Base-by-base conservation (phyloP, 2,113 vertebrate species). In the Gymnarchus niloticus region DNA sequence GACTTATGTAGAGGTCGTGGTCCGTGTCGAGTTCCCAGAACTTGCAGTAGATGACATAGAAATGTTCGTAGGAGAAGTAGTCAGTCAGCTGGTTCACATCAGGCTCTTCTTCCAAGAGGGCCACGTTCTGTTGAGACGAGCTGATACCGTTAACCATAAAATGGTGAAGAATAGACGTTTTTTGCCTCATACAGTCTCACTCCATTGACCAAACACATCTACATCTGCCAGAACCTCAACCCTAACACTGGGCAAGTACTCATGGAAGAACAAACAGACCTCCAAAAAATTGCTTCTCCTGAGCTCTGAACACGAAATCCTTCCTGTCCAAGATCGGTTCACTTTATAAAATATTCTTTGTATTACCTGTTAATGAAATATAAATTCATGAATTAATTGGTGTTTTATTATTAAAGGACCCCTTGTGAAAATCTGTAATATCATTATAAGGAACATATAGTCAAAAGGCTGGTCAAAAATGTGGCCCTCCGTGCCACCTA, bases 41-140 rank as follows among this genome's bases (percentile, higher is more conserved):
- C 92, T 99, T 99, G 92, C 97, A 99, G 91, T 99, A 99, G 89
- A 99, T 98, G 52, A 99, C 97, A 14, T 99, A 99, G 91, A 99
- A 99, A 88, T 99, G 97, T 91, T 99, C 97, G 5, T 99, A 99
- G 76, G 97, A 99, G 94, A 99, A 99, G 90, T 95, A 99, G n/a
- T 99, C 97, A 0, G 96, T 97, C 89, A 98, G 92, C 93, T 98
- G 97, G 93, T 99, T 99, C 88, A 99, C 96, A 87, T 99, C 97
- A 1, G 96, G 92, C 88, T 98, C 97, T 57, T 96, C 95, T 90
- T 99, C 97, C 92, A 99, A 92, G 87, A 98, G 91, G 0, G 94
- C 94, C 88, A 99, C 94, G 21, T 97, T 96, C 97, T 99, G 89
- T 48, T 44, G 73, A 37, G 84, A 10, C n/a, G 80, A 9, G 80